phyloP scores from a whole-genome alignment of 2,888 invertebrate species.

The Pyralis farinalis region DNA sequence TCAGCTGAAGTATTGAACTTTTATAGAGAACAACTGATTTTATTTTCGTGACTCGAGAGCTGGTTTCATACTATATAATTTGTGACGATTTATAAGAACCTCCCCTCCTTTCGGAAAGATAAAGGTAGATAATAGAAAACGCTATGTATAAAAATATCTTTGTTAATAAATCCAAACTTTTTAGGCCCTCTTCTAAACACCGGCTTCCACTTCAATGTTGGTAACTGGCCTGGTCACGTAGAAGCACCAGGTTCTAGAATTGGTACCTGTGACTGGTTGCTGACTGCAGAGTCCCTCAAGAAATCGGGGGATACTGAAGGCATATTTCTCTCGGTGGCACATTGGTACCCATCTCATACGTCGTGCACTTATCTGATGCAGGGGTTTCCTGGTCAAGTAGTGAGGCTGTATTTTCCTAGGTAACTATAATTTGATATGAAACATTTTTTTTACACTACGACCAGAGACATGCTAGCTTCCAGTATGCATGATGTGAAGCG shows the following conservation, averaged over 20 bases:
- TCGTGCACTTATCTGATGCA: conserved; percentile 95
- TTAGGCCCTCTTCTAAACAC: conserved; percentile 92
- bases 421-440: conserved; percentile 47
- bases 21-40: too few species aligned
- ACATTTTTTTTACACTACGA: too few species aligned
- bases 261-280: conserved; percentile 93
- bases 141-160: too few species aligned
- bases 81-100: too few species aligned
- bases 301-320: conserved; percentile 91
- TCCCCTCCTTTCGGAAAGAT: too few species aligned
- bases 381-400: conserved; percentile 92
- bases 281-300: conserved; percentile 90
- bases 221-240: conserved; percentile 96
- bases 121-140: too few species aligned
- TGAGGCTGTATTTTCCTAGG: conserved; percentile 94
- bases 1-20: too few species aligned
- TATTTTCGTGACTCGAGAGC: too few species aligned
- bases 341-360: conserved; percentile 97
- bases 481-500: too few species aligned
- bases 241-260: conserved; percentile 93
- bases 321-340: conserved; percentile 94
- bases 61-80: too few species aligned
- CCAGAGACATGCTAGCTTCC: too few species aligned
- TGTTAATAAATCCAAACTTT: too few species aligned
- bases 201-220: conserved; percentile 97